A percentile compares a stretch with the other conserved stretches of the same genome.
Evolutionary conservation across 2,113 vertebrate genomes (phyloP).

Genomic region (Pitta sordida): DNA sequence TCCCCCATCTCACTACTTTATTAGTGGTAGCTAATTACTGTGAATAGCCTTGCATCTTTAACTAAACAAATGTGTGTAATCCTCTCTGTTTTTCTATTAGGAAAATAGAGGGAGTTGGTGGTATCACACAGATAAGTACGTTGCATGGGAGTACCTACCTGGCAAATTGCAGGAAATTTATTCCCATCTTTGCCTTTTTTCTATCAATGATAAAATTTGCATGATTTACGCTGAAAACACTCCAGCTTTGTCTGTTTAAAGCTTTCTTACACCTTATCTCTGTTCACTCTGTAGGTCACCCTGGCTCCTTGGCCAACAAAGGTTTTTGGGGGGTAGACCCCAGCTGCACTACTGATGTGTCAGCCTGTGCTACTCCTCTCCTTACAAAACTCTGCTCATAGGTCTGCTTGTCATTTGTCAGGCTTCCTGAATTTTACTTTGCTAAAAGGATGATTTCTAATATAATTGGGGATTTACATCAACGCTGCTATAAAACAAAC

Average conservation of each 20-base stretch:
- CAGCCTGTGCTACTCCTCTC: not conserved
- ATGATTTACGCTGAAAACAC: not conserved
- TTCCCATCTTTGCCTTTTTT: not conserved
- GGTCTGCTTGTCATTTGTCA: not conserved
- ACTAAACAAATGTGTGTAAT: not conserved
- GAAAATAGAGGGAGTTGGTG: not conserved
- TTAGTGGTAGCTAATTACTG: not conserved
- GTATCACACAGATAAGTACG: not conserved
- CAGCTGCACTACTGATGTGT: not conserved
- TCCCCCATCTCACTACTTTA: not conserved
- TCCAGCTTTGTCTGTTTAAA: not conserved
- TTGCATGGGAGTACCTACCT: not conserved
- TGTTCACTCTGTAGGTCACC: not conserved
- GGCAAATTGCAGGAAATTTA: not conserved
- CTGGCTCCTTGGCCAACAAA: not conserved
- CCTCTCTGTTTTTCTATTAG: not conserved
- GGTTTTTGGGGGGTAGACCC: fast-evolving
- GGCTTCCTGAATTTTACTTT: not conserved
- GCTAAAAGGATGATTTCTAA: not conserved
- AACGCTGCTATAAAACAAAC: not conserved
- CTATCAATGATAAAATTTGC: not conserved
- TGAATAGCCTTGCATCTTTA: conserved; percentile 8
- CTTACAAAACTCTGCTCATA: not conserved
- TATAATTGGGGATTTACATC: not conserved
- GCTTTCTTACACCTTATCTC: not conserved